These are phyloP conservation scores for Amaurobius ferox DNA, from an alignment of 2,888 invertebrate species.

Conservation along the genomic window DNA sequence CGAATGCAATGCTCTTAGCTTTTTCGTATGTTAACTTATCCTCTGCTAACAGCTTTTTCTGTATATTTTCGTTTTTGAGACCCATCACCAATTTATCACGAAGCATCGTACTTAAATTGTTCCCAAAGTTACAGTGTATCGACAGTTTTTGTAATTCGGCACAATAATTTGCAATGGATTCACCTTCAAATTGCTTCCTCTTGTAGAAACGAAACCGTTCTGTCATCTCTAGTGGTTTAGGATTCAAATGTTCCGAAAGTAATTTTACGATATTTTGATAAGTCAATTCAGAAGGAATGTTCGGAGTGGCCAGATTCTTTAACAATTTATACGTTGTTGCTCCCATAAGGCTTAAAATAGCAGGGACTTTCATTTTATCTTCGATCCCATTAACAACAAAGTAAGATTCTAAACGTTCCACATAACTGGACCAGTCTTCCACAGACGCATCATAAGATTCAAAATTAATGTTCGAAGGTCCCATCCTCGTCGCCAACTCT, in stretches of 20 bases:
- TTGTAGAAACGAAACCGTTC: slow-evolving; percentile 56
- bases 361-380: slow-evolving; percentile 43
- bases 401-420: slow-evolving; percentile 48
- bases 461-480: slow-evolving; percentile 43
- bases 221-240: slow-evolving; percentile 45
- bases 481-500: slow-evolving; percentile 47
- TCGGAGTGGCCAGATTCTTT: slow-evolving; percentile 50
- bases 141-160: slow-evolving; percentile 54
- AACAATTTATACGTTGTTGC: slow-evolving; percentile 53
- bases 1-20: slow-evolving; percentile 43
- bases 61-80: slow-evolving; percentile 41
- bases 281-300: slow-evolving; percentile 51
- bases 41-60: slow-evolving; percentile 47
- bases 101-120: slow-evolving; percentile 56
- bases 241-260: slow-evolving; percentile 50
- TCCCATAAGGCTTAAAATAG: slow-evolving; percentile 49
- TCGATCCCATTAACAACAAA: slow-evolving; percentile 53
- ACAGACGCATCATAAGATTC: slow-evolving; percentile 49
- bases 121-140: slow-evolving; percentile 50
- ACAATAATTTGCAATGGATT: slow-evolving; percentile 54
- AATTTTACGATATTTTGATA: slow-evolving; percentile 56
- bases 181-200: slow-evolving; percentile 56
- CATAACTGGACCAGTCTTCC: slow-evolving; percentile 51
- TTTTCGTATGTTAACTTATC: slow-evolving; percentile 49
- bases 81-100: slow-evolving; percentile 48